A percentile compares a stretch with the other conserved stretches of the same genome.
These are phyloP conservation scores for Orius laevigatus DNA, from an alignment of 1,140 invertebrate genomes.

Conservation along the genomic window DNA sequence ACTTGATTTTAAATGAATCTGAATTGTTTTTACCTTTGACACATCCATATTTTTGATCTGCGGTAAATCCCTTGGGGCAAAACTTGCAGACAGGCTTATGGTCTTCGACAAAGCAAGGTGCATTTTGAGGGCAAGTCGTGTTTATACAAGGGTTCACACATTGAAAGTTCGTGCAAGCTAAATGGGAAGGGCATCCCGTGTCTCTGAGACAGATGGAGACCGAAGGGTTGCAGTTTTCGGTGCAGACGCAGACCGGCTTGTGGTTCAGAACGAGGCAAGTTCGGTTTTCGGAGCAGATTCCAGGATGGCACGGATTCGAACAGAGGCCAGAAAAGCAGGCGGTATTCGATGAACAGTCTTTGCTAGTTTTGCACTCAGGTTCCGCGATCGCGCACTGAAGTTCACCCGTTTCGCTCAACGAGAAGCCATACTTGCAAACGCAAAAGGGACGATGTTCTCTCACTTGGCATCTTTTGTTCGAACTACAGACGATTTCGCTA, in stretches of 20 bases:
- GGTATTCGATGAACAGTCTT: constrained; percentile 69
- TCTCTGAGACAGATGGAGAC: constrained; percentile 77
- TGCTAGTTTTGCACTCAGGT: constrained; percentile 57
- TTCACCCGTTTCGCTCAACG: constrained; percentile 67
- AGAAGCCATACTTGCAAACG: constrained; percentile 74
- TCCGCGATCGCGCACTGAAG: constrained; percentile 63
- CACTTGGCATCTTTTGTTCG: constrained; percentile 75
- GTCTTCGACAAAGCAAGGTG: constrained; percentile 79
- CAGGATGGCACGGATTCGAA: constrained; percentile 61
- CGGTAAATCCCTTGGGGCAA: constrained; percentile 76
- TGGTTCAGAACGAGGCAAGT: constrained; percentile 72
- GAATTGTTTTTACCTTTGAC: constrained; percentile 68
- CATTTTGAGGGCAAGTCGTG: constrained; percentile 57
- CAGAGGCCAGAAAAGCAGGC: constrained; percentile 68
- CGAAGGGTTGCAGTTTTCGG: constrained; percentile 67
- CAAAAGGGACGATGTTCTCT: constrained; percentile 67
- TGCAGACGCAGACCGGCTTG: constrained; percentile 67
- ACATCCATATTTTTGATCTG: constrained; percentile 79
- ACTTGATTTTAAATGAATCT: too few species aligned
- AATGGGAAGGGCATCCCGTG: constrained; percentile 64
- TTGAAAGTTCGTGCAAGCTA: constrained; percentile 73
- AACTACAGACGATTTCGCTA: constrained; percentile 40
- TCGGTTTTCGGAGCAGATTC: constrained; percentile 57
- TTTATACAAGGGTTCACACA: constrained; percentile 77
- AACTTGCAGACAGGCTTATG: constrained; percentile 86